Evolutionary conservation across 1,140 invertebrate genomes (phyloP).

Genomic region (Nymphalis io): DNA sequence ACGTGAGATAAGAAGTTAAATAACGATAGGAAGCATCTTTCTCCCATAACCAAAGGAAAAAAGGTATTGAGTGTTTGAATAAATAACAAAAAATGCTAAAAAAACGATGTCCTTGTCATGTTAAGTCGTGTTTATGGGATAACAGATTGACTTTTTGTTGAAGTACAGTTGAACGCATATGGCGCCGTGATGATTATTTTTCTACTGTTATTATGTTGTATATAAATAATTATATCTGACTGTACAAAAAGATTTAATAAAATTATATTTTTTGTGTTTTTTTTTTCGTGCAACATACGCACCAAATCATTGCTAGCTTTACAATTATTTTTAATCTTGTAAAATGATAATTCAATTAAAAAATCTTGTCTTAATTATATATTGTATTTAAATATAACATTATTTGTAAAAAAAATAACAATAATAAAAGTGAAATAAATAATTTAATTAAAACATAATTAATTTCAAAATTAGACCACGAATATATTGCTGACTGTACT

Average conservation of each 20-base stretch:
- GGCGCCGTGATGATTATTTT: background rate
- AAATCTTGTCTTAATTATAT: too few relatives aligned
- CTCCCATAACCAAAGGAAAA: constrained; percentile 40
- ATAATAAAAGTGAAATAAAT: background rate
- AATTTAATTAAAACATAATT: background rate
- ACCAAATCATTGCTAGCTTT: too few relatives aligned
- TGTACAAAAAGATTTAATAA: too few relatives aligned
- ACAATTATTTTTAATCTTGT: too few relatives aligned
- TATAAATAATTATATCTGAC: too few relatives aligned
- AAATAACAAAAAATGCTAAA: constrained; percentile 28
- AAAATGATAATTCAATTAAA: too few relatives aligned
- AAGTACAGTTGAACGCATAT: constrained; percentile 27
- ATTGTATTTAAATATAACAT: too few relatives aligned
- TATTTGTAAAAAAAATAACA: too few relatives aligned
- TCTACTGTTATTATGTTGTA: background rate
- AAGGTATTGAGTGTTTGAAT: constrained; percentile 37
- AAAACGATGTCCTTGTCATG: constrained; percentile 41
- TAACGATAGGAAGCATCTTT: constrained; percentile 18
- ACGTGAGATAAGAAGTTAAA: constrained; percentile 1
- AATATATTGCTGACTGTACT: constrained; percentile 3
- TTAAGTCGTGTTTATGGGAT: constrained; percentile 43
- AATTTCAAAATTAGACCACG: background rate
- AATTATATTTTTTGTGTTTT: too few relatives aligned
- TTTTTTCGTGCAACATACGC: too few relatives aligned
- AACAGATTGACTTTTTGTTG: constrained; percentile 41